Conservation (phyloP, 2,888 invertebrate genomes). For the Amblyjoppa proteus region DNA sequence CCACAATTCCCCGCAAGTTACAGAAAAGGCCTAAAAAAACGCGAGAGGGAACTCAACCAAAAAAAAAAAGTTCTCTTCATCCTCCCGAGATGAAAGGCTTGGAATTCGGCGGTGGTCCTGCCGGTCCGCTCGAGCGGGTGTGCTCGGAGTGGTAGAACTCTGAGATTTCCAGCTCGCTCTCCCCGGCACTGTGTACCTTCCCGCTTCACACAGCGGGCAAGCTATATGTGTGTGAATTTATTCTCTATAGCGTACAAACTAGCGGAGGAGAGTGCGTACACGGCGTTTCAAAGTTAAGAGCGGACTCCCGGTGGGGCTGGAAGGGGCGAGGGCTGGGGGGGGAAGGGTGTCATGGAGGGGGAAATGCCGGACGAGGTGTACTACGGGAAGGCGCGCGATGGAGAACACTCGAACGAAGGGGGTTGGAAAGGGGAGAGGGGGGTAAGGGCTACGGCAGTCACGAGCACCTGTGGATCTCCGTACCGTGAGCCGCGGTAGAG, state of each 20-base stretch:
- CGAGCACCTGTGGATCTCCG: constrained; percentile 84
- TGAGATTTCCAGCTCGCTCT: constrained; percentile 40
- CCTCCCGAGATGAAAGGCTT: constrained; percentile 23
- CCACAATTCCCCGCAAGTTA: not conserved
- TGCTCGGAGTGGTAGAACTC: constrained; percentile 12
- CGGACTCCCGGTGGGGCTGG: constrained; percentile 57
- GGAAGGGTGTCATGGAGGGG: constrained; percentile 46
- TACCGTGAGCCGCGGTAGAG: constrained; percentile 81
- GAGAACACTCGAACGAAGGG: constrained; percentile 57
- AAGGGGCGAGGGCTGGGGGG: constrained; percentile 17
- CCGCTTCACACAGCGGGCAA: not conserved
- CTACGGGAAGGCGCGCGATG: constrained; percentile 63
- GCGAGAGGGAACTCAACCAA: too few species aligned
- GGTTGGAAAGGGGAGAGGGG: constrained; percentile 69
- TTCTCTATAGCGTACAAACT: constrained; percentile 25
- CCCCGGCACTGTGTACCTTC: not conserved
- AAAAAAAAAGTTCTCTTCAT: constrained; percentile 1
- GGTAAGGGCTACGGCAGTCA: constrained; percentile 79
- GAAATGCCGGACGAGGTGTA: constrained; percentile 52
- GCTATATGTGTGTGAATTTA: not conserved
- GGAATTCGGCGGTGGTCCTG: constrained; percentile 47
- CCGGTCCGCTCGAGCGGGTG: not conserved
- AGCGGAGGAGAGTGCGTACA: constrained; percentile 30
- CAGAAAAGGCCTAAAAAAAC: not conserved
- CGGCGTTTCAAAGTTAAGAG: constrained; percentile 60